phyloP scores from a whole-genome alignment of 2,797 vertebrate genomes.

The Acanthurus tractus region DNA sequence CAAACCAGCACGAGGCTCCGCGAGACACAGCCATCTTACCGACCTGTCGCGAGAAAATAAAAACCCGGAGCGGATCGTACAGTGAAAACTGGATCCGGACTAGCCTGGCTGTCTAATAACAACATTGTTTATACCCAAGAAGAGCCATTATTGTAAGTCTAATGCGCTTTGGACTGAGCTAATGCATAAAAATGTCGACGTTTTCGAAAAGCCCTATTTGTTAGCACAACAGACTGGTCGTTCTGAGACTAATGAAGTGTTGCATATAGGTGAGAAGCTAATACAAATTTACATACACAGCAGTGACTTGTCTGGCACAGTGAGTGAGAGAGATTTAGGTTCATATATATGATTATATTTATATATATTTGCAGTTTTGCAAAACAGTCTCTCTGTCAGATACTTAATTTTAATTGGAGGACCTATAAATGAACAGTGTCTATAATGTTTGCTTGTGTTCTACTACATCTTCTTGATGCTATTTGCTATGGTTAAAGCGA shows the following conservation, averaged over 20 bases:
- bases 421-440: not conserved
- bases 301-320: constrained; percentile 6
- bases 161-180: constrained; percentile 47
- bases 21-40: constrained; percentile 93
- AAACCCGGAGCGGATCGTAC: constrained; percentile 88
- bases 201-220: constrained; percentile 4
- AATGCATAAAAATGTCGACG: constrained; percentile 27
- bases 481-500: not conserved
- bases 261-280: constrained; percentile 6
- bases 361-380: not conserved
- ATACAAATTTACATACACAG: constrained; percentile 15
- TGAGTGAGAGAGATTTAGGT: not conserved
- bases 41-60: constrained; percentile 86
- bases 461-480: not conserved
- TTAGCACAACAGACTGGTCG: constrained; percentile 8
- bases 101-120: constrained; percentile 27
- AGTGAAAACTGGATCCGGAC: constrained; percentile 68
- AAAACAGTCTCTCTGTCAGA: not conserved
- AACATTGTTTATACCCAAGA: constrained; percentile 61
- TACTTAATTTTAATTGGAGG: not conserved
- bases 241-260: constrained; percentile 26
- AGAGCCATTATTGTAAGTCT: constrained; percentile 33
- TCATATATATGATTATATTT: not conserved
- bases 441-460: not conserved
- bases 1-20: constrained; percentile 99